Conservation (phyloP, 2,113 vertebrate species). For the Ceyx cyanopectus region DNA sequence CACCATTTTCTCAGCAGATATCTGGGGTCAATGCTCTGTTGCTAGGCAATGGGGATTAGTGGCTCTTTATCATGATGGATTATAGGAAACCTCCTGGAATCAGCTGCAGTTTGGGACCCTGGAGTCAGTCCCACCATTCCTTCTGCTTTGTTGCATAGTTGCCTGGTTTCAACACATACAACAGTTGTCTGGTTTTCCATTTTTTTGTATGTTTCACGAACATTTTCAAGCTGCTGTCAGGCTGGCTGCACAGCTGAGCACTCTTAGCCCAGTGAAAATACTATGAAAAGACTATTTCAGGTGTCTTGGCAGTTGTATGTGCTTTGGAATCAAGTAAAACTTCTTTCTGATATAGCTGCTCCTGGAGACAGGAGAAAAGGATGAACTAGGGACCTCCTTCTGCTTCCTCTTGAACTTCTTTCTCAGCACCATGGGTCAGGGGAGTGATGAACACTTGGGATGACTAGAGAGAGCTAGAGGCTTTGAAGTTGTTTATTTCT, state of each 20-base stretch:
- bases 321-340: neutral
- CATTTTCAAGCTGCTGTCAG: neutral
- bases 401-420: neutral
- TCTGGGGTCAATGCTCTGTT: neutral
- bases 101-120: neutral
- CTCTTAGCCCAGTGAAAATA: neutral
- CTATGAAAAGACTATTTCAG: neutral
- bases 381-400: neutral
- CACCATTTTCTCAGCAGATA: neutral
- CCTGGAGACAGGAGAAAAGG: neutral
- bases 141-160: neutral
- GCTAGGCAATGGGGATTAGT: slow-evolving; percentile 5
- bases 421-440: neutral
- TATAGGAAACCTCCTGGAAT: neutral
- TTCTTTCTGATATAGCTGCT: neutral
- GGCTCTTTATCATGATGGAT: neutral
- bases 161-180: neutral
- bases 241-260: neutral
- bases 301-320: neutral
- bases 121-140: neutral
- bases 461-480: neutral
- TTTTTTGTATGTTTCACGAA: neutral
- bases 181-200: neutral
- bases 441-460: neutral
- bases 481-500: neutral